Conservation (phyloP, 2,888 invertebrate genomes). For the Pristionchus japonicus region DNA sequence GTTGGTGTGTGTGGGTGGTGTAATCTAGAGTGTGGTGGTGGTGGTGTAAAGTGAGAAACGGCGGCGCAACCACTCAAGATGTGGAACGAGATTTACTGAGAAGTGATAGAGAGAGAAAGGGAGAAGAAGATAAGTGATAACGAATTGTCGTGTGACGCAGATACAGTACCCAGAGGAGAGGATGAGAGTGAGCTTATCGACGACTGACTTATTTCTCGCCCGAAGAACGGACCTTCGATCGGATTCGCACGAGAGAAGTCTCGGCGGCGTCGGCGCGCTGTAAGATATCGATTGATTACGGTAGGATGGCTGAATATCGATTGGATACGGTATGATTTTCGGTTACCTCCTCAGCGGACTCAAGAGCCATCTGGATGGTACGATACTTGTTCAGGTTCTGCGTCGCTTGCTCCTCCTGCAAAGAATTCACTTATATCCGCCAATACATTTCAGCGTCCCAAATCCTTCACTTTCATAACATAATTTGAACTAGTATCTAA, state of each 20-base stretch:
- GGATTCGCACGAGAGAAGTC: slow-evolving; percentile 77
- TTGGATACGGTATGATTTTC: not conserved
- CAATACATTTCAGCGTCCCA: not conserved
- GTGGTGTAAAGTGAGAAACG: slow-evolving; percentile 45
- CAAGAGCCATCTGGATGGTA: slow-evolving; percentile 82
- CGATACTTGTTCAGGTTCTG: slow-evolving; percentile 96
- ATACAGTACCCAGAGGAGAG: slow-evolving; percentile 40
- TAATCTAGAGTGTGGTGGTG: slow-evolving; percentile 26
- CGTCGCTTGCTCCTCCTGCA: slow-evolving; percentile 90
- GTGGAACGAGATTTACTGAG: slow-evolving; percentile 39
- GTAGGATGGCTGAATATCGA: not conserved
- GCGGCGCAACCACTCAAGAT: slow-evolving; percentile 28
- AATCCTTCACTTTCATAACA: too few relatives aligned
- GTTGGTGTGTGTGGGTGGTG: slow-evolving; percentile 42
- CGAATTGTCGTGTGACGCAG: slow-evolving; percentile 25
- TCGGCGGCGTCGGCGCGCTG: slow-evolving; percentile 78
- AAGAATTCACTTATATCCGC: not conserved
- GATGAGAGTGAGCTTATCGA: not conserved
- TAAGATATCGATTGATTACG: not conserved
- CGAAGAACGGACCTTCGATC: slow-evolving; percentile 57
- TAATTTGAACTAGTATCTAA: too few relatives aligned
- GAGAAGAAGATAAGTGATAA: too few relatives aligned
- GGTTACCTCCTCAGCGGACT: slow-evolving; percentile 77
- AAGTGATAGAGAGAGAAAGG: not conserved
- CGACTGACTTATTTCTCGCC: slow-evolving; percentile 39